Evolutionary conservation across 2,113 vertebrate genomes (phyloP).

Genomic region (Antennarius striatus): DNA sequence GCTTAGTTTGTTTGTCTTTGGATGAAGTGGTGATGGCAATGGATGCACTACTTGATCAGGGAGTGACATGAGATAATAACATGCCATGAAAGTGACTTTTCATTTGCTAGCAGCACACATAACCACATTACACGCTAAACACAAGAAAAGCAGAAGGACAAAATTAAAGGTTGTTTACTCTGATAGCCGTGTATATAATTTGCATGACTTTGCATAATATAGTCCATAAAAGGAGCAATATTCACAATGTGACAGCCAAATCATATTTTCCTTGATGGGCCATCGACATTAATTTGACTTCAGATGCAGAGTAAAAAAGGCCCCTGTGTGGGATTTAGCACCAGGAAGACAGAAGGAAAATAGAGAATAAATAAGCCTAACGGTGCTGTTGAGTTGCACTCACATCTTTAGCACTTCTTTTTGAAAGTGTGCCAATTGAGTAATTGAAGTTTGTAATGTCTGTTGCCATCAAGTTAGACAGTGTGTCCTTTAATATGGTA

Average conservation of each 20-base stretch:
- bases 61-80: slow-evolving; percentile 67
- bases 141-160: slow-evolving; percentile 74
- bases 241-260: slow-evolving; percentile 69
- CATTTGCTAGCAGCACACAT: slow-evolving; percentile 71
- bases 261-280: slow-evolving; percentile 67
- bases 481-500: slow-evolving; percentile 43
- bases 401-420: slow-evolving; percentile 74
- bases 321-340: slow-evolving; percentile 7
- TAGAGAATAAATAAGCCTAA: slow-evolving; percentile 9
- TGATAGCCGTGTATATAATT: slow-evolving; percentile 73
- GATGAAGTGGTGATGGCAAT: slow-evolving; percentile 55
- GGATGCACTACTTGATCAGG: slow-evolving; percentile 67
- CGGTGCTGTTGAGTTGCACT: slow-evolving; percentile 41
- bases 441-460: slow-evolving; percentile 58
- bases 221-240: slow-evolving; percentile 69
- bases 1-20: slow-evolving; percentile 58
- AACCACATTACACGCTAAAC: slow-evolving; percentile 74
- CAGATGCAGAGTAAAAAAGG: slow-evolving; percentile 20
- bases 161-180: slow-evolving; percentile 75
- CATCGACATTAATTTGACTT: slow-evolving; percentile 62
- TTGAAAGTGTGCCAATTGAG: slow-evolving; percentile 48
- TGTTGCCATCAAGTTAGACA: slow-evolving; percentile 49
- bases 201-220: slow-evolving; percentile 78
- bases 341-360: not conserved
- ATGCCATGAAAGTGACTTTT: slow-evolving; percentile 79